A percentile compares a stretch with the other conserved stretches of the same genome.
Evolutionary conservation across 2,888 invertebrate genomes (phyloP).

Genomic region (Sericinus montela): DNA sequence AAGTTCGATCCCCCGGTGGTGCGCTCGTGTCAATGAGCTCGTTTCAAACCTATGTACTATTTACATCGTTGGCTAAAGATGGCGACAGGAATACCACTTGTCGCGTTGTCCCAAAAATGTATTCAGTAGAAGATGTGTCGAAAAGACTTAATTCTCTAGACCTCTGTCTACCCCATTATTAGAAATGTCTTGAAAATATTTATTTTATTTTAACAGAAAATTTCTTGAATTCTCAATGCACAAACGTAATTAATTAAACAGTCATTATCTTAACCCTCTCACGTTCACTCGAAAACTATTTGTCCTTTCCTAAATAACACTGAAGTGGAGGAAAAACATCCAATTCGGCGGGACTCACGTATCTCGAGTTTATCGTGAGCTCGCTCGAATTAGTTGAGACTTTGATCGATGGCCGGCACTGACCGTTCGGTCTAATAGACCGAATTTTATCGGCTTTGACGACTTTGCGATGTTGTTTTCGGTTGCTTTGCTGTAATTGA

Average conservation of each 20-base stretch:
- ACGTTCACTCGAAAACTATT: slow-evolving; percentile 49
- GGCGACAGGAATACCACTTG: too few species aligned
- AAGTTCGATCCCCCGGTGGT: too few species aligned
- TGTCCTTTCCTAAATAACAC: slow-evolving; percentile 56
- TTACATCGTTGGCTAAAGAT: too few species aligned
- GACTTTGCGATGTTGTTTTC: slow-evolving; percentile 4
- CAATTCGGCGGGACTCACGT: slow-evolving; percentile 41
- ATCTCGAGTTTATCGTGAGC: slow-evolving; percentile 41
- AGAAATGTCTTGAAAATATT: too few species aligned
- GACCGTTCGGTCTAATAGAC: slow-evolving; percentile 30
- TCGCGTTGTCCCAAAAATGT: too few species aligned
- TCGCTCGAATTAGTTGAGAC: slow-evolving; percentile 44
- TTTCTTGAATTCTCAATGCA: slow-evolving; percentile 4
- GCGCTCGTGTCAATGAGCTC: too few species aligned
- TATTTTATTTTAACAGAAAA: neutral
- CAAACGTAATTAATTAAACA: slow-evolving; percentile 14
- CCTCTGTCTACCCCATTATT: too few species aligned
- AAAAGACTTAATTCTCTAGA: too few species aligned
- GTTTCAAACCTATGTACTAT: too few species aligned
- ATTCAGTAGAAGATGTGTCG: too few species aligned
- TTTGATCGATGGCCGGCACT: slow-evolving; percentile 38
- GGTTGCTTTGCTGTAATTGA: slow-evolving; percentile 10
- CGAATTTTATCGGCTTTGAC: slow-evolving; percentile 20
- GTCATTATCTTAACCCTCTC: slow-evolving; percentile 39
- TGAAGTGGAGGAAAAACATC: slow-evolving; percentile 46